phyloP scores from a whole-genome alignment of 2,797 vertebrate species.

The Pseudotriccus pelzelni region DNA sequence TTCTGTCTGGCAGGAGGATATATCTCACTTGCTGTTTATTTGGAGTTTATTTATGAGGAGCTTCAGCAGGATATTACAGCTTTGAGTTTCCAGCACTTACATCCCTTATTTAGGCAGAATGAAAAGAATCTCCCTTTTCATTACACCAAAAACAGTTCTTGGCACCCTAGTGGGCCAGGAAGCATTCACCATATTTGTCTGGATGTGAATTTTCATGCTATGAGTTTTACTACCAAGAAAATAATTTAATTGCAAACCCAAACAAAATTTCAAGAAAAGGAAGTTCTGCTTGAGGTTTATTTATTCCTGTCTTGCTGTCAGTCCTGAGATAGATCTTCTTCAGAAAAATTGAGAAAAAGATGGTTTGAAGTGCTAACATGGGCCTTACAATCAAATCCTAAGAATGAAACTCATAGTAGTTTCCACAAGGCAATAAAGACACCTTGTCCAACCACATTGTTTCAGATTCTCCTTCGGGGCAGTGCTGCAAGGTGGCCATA shows the following conservation, averaged over 20 bases:
- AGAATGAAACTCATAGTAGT: background rate
- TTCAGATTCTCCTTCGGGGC: background rate
- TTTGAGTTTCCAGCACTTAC: background rate
- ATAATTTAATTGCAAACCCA: background rate
- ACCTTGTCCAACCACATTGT: background rate
- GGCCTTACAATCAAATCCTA: background rate
- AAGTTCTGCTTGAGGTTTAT: background rate
- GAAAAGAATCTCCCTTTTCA: background rate
- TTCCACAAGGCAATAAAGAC: background rate
- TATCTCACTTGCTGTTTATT: background rate
- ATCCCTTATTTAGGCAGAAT: background rate
- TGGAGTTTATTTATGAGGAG: background rate
- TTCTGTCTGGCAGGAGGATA: background rate
- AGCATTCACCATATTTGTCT: background rate
- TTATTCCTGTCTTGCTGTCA: background rate
- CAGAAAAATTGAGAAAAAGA: background rate
- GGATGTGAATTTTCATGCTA: background rate
- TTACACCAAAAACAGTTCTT: background rate
- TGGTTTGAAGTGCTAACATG: background rate
- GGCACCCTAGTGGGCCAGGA: background rate
- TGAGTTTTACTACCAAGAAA: background rate
- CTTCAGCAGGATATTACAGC: background rate
- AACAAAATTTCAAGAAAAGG: background rate
- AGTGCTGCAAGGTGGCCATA: background rate
- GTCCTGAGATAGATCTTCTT: background rate